Evolutionary conservation across 1,140 invertebrate species (phyloP).

Genomic region (Drosophila eugracilis): DNA sequence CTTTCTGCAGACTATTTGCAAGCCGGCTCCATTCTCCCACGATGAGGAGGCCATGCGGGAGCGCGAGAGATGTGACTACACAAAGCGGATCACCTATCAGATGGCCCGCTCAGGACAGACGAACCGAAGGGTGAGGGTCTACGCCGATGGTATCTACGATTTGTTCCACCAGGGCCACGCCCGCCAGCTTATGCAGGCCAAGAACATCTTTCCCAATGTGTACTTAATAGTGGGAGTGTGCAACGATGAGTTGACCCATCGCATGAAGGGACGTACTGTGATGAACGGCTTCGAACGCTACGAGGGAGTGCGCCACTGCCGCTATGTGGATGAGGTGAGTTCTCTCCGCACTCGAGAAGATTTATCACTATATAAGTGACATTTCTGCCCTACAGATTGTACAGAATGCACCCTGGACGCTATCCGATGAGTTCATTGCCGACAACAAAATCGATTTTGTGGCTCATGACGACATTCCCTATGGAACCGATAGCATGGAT

Average conservation of each 20-base stretch:
- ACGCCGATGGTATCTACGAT: constrained; percentile 99
- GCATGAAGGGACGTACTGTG: constrained; percentile 98
- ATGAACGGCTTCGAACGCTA: constrained; percentile 98
- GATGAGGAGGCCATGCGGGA: constrained; percentile 93
- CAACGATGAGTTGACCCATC: constrained; percentile 95
- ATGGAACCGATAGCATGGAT: constrained; percentile 93
- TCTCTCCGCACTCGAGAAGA: not conserved
- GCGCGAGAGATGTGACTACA: constrained; percentile 93
- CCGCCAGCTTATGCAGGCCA: constrained; percentile 98
- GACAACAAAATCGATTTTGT: constrained; percentile 99
- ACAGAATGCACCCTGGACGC: constrained; percentile 97
- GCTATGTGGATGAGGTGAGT: constrained; percentile 97
- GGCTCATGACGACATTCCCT: constrained; percentile 99
- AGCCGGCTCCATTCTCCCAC: constrained; percentile 95
- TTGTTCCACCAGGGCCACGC: constrained; percentile 98
- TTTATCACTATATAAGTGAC: not conserved
- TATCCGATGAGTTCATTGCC: constrained; percentile 96
- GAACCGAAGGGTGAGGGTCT: constrained; percentile 93
- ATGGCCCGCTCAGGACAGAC: constrained; percentile 92
- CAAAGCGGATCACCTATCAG: constrained; percentile 92
- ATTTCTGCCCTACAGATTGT: constrained; percentile 87
- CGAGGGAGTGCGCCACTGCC: constrained; percentile 98
- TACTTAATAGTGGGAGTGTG: constrained; percentile 99
- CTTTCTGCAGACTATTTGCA: constrained; percentile 90
- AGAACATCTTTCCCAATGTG: constrained; percentile 98